Percentiles rank a stretch among this genome's conserved stretches.
These are phyloP conservation scores for Emydocephalus ijimae DNA, from an alignment of 2,113 vertebrate species.

Conservation along the genomic window DNA sequence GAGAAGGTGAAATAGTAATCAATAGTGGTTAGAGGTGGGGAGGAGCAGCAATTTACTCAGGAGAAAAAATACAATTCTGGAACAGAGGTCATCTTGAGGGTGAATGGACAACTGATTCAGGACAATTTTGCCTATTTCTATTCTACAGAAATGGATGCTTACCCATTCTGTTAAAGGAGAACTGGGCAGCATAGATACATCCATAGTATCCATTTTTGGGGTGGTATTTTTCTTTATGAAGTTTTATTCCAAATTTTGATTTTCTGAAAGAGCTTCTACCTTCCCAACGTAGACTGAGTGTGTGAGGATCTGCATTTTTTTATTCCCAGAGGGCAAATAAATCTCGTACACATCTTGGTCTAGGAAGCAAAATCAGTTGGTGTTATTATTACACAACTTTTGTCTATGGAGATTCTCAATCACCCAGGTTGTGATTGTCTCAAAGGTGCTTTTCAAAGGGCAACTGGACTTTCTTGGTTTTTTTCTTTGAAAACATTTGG, in stretches of 20 bases:
- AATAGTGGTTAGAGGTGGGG: neutral
- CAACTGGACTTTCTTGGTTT: neutral
- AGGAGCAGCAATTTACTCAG: neutral
- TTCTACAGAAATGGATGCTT: neutral
- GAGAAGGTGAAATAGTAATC: neutral
- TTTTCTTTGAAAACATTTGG: neutral
- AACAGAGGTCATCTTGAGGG: neutral
- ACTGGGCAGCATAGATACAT: neutral
- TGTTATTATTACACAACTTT: neutral
- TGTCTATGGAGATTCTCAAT: neutral
- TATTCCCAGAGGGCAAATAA: neutral
- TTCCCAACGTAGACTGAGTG: neutral
- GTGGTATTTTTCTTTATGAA: neutral
- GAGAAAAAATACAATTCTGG: neutral
- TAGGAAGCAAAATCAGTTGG: neutral
- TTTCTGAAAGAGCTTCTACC: neutral
- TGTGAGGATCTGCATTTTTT: neutral
- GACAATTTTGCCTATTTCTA: neutral
- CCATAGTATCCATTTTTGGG: neutral
- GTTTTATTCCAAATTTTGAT: neutral
- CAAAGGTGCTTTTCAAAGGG: neutral
- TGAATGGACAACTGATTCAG: neutral
- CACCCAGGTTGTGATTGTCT: neutral
- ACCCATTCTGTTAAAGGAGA: neutral
- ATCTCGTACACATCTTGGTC: neutral